Base-by-base conservation (phyloP, 2,113 vertebrate genomes). In the Chionodraco myersi region DNA sequence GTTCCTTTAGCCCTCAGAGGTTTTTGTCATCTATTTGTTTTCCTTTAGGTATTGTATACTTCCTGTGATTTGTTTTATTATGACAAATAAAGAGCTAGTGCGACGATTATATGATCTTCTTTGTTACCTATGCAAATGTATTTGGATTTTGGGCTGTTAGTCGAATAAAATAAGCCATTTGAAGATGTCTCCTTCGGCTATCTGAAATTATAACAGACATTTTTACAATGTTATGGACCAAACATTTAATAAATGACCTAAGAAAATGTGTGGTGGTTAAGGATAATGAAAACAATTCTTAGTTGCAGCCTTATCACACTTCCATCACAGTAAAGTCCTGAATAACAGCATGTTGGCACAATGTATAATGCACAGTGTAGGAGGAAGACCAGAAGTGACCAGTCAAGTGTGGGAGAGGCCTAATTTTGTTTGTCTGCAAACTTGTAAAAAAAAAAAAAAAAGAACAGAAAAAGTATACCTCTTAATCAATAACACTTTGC, bases 341-440 rank as follows among this genome's bases (percentile, higher is more conserved):
- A 53, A 26, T 30, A 1, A 30, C 3, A 54, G n/a, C 12, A 21
- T 52, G 10, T 14, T 75, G 63, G 67, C 30, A 71, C 64, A 30
- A 36, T 23, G 47, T 71, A 9, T 47, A 45, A 41, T 68, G 23
- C 63, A 47, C 11, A 51, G 60, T 76, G 72, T 72, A 45, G 80
- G 59, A 77, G 62, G 44, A 71, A 18, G 73, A 58, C 54, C 54
- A 69, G 58, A 72, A 54, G 56, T 64, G 58, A 75, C 65, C 48
- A 51, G 61, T 44, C 23, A 60, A 59, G 67, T 71, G 54, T n/a
- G 58, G 71, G 30, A 51, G 21, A 76, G 61, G 60, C 41, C 26
- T 15, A 14, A 12, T 14, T 45, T 11, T 36, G 6, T 30, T 5
- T 64, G 76, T 70, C 45, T 72, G 65, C 48, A 58, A 75, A 81